These are phyloP conservation scores for Artibeus jamaicensis DNA, from an alignment of 2,797 vertebrate genomes.

Conservation along the genomic window DNA sequence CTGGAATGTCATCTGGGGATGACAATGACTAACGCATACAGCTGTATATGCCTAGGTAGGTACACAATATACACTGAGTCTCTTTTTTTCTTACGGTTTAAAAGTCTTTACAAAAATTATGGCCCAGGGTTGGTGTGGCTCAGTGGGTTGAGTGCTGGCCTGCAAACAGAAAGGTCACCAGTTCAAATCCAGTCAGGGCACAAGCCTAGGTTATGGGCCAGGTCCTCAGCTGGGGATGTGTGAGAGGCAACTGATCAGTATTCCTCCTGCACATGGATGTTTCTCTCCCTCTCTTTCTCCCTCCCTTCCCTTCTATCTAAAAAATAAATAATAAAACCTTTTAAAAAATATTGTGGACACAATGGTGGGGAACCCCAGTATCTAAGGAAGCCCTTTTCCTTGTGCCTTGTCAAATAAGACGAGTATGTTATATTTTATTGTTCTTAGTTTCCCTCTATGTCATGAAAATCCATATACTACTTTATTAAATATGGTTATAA, in stretches of 20 bases:
- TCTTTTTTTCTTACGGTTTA: not conserved
- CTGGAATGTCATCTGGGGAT: no score
- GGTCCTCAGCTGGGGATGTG: not conserved
- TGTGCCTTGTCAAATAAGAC: not conserved
- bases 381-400: not conserved
- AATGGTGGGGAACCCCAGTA: not conserved
- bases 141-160: not conserved
- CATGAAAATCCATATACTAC: not conserved
- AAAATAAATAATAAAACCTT: not conserved
- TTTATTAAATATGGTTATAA: not conserved
- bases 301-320: not conserved
- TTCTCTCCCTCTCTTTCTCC: no score
- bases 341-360: not conserved
- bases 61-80: not conserved
- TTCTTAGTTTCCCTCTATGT: not conserved
- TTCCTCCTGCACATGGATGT: not conserved
- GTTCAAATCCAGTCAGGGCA: not conserved
- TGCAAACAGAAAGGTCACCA: not conserved
- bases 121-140: not conserved
- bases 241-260: no score
- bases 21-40: not conserved
- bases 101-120: not conserved
- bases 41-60: not conserved
- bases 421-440: not conserved
- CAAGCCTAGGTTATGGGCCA: not conserved